phyloP scores from a whole-genome alignment of 2,888 invertebrate species.

The Nymphalis urticae region DNA sequence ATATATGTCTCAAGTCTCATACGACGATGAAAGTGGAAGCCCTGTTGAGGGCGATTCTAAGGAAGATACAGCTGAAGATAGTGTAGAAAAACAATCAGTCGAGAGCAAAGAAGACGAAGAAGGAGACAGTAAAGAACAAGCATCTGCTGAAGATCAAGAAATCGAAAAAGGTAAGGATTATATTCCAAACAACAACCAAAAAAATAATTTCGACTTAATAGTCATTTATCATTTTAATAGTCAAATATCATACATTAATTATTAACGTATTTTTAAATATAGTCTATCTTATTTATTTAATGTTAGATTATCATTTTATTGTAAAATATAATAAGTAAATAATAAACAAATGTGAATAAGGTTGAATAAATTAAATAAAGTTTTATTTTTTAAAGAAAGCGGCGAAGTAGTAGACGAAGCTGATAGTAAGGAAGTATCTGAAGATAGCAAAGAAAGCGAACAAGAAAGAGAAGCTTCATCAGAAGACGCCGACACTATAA shows the following conservation, averaged over 20 bases:
- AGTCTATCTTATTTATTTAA: too few species aligned
- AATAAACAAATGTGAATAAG: not conserved
- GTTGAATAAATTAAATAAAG: not conserved
- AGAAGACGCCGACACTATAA: constrained; percentile 52
- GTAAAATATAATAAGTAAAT: not conserved
- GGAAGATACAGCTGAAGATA: constrained; percentile 59
- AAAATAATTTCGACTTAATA: too few species aligned
- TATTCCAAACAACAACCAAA: too few species aligned
- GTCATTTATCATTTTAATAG: too few species aligned
- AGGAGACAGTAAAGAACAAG: constrained; percentile 61
- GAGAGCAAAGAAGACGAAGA: constrained; percentile 54
- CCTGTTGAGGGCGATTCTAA: constrained; percentile 63
- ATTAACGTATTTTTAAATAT: too few species aligned
- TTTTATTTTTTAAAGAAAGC: constrained; percentile 59
- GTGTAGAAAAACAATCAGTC: constrained; percentile 57
- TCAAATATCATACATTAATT: too few species aligned
- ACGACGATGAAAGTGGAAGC: constrained; percentile 67
- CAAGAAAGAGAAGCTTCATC: constrained; percentile 48
- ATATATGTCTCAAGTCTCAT: constrained; percentile 70
- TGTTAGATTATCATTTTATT: not conserved
- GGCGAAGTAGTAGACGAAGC: constrained; percentile 57
- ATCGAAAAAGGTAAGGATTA: constrained; percentile 62
- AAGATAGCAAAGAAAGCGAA: constrained; percentile 49
- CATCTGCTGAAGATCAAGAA: constrained; percentile 76
- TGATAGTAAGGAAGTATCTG: constrained; percentile 62